A percentile compares a stretch with the other conserved stretches of the same genome.
These are phyloP conservation scores for Nebria brevicollis DNA, from an alignment of 2,888 invertebrate genomes.

Conservation along the genomic window DNA sequence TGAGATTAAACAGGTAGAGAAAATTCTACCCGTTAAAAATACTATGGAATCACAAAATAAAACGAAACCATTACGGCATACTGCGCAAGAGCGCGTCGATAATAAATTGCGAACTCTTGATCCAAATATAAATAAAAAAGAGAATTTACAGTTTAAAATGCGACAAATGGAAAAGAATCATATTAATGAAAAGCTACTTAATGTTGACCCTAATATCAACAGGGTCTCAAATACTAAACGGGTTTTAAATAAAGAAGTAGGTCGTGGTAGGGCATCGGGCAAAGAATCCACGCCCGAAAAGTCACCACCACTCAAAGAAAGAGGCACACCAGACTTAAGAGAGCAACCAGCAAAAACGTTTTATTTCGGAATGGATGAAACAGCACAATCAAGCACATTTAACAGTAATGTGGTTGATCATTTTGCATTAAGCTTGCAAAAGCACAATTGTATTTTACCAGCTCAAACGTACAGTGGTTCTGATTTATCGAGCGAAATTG, in stretches of 20 bases:
- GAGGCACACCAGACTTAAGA: slow-evolving; percentile 48
- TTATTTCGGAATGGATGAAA: slow-evolving; percentile 83
- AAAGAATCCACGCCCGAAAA: slow-evolving; percentile 73
- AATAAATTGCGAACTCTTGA: slow-evolving; percentile 63
- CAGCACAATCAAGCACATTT: slow-evolving; percentile 48
- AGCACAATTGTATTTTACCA: slow-evolving; percentile 50
- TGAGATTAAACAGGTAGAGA: slow-evolving; percentile 50
- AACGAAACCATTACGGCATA: slow-evolving; percentile 55
- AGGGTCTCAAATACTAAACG: slow-evolving; percentile 21
- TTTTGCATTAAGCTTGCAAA: slow-evolving; percentile 52
- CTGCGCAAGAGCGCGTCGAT: slow-evolving; percentile 65
- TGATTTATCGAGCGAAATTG: slow-evolving; percentile 68
- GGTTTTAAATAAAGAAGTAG: slow-evolving; percentile 56
- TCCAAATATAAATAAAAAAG: slow-evolving; percentile 61
- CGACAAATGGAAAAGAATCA: slow-evolving; percentile 66
- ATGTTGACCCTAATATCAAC: not conserved
- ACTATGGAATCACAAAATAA: slow-evolving; percentile 19
- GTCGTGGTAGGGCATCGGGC: slow-evolving; percentile 68
- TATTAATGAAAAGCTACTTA: slow-evolving; percentile 59
- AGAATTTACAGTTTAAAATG: slow-evolving; percentile 64
- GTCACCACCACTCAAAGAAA: slow-evolving; percentile 64
- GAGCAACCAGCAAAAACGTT: slow-evolving; percentile 68
- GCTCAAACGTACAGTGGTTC: slow-evolving; percentile 65
- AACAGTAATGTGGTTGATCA: slow-evolving; percentile 49
- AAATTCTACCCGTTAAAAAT: slow-evolving; percentile 30